Conservation (phyloP, 2,113 vertebrate genomes). For the Circaetus cinerascens region DNA sequence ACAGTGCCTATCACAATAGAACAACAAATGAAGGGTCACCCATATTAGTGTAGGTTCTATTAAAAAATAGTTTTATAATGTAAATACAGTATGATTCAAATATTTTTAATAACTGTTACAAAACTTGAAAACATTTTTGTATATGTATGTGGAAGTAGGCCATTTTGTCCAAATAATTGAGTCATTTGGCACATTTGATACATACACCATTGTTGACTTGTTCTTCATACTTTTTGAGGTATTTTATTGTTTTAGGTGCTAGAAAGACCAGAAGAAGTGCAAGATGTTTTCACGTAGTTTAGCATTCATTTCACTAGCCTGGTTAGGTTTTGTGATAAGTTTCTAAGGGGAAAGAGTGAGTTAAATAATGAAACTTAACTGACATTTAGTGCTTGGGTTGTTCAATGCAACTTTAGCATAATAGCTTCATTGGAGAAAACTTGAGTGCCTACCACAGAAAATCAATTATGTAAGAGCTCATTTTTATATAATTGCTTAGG, state of each 20-base stretch:
- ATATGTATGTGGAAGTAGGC: background rate
- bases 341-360: background rate
- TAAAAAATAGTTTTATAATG: background rate
- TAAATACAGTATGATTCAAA: background rate
- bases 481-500: constrained; percentile 66
- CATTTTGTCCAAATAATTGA: background rate
- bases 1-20: background rate
- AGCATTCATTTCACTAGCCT: constrained; percentile 9
- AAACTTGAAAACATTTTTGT: background rate
- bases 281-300: background rate
- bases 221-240: background rate
- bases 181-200: background rate
- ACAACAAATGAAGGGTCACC: background rate
- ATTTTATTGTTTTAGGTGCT: background rate
- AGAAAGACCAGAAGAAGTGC: background rate
- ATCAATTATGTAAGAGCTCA: constrained; percentile 70
- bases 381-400: constrained; percentile 49
- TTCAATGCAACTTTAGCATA: constrained; percentile 48
- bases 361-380: constrained; percentile 36
- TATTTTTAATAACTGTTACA: background rate
- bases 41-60: background rate
- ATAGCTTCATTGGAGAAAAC: constrained; percentile 58
- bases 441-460: constrained; percentile 59
- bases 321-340: constrained; percentile 6
- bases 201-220: background rate